phyloP scores from a whole-genome alignment of 1,140 invertebrate species.

The Thalassaphorura encarpata region DNA sequence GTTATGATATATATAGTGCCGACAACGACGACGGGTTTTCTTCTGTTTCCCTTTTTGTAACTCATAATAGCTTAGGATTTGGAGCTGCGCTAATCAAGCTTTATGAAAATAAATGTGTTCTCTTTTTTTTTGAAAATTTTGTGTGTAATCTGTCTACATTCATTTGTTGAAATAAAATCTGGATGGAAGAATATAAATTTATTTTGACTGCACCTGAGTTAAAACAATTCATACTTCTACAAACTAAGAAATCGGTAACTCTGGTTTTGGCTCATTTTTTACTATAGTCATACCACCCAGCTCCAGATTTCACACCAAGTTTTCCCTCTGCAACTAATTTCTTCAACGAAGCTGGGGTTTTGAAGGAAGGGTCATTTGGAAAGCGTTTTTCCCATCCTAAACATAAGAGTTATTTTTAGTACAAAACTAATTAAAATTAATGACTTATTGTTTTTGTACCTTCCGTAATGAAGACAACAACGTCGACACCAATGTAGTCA shows the following conservation, averaged over 20 bases:
- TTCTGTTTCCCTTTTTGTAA: neutral
- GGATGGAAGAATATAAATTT: too few species aligned
- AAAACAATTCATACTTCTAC: too few species aligned
- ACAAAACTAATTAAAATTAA: neutral
- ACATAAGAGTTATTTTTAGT: neutral
- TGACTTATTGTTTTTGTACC: conserved; percentile 14
- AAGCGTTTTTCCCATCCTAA: conserved; percentile 65
- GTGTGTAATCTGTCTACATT: too few species aligned
- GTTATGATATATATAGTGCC: neutral
- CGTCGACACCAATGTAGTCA: conserved; percentile 69
- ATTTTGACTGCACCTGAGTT: too few species aligned
- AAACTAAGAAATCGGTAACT: too few species aligned
- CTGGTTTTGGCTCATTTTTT: neutral
- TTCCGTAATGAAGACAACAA: conserved; percentile 16
- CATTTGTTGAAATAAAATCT: too few species aligned
- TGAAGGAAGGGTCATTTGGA: conserved; percentile 65
- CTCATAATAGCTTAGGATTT: neutral
- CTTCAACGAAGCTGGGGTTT: conserved; percentile 52
- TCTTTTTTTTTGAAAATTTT: too few species aligned
- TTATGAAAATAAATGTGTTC: neutral
- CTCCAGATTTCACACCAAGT: conserved; percentile 68
- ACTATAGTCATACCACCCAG: conserved; percentile 74
- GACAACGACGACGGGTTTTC: neutral
- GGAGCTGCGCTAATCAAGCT: neutral
- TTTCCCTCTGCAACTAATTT: conserved; percentile 70